These are phyloP conservation scores for Sinotaia quadrata DNA, from an alignment of 2,888 invertebrate genomes.

Conservation along the genomic window DNA sequence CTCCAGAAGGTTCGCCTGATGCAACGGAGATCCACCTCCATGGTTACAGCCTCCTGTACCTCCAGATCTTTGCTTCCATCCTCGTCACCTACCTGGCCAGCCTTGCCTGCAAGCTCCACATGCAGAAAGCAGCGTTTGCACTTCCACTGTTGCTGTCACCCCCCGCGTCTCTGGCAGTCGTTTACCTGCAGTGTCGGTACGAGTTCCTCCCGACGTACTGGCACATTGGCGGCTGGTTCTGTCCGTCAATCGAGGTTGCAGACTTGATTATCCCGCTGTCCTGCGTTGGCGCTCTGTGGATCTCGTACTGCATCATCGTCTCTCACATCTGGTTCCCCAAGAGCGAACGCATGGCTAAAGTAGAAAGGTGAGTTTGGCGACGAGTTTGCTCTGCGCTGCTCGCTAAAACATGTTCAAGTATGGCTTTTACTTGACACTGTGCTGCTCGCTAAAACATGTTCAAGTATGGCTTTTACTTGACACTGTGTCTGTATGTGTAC, in stretches of 20 bases:
- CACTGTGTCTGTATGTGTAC: too few relatives aligned
- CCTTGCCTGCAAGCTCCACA: slow-evolving; percentile 75
- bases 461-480: too few relatives aligned
- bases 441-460: too few relatives aligned
- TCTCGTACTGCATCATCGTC: slow-evolving; percentile 97
- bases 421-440: too few relatives aligned
- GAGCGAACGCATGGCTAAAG: slow-evolving; percentile 95
- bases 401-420: too few relatives aligned
- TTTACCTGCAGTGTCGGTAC: slow-evolving; percentile 57
- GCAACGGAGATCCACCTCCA: slow-evolving; percentile 3
- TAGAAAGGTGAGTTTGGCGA: slow-evolving; percentile 85
- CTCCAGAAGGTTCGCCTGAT: slow-evolving; percentile 16
- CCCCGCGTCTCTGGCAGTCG: slow-evolving; percentile 56
- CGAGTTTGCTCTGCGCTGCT: too few relatives aligned
- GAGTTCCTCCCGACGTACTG: slow-evolving; percentile 55
- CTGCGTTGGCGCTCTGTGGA: slow-evolving; percentile 78
- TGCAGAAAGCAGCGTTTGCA: slow-evolving; percentile 73
- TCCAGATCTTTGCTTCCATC: slow-evolving; percentile 53
- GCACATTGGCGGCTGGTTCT: slow-evolving; percentile 60
- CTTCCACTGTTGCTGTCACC: slow-evolving; percentile 72
- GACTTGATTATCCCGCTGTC: slow-evolving; percentile 50
- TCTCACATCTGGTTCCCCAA: slow-evolving; percentile 98
- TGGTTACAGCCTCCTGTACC: slow-evolving; percentile 59
- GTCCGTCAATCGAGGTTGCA: slow-evolving; percentile 39
- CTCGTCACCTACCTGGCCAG: slow-evolving; percentile 72